Evolutionary conservation across 2,113 vertebrate species (phyloP).

Genomic region (Eclectus roratus): DNA sequence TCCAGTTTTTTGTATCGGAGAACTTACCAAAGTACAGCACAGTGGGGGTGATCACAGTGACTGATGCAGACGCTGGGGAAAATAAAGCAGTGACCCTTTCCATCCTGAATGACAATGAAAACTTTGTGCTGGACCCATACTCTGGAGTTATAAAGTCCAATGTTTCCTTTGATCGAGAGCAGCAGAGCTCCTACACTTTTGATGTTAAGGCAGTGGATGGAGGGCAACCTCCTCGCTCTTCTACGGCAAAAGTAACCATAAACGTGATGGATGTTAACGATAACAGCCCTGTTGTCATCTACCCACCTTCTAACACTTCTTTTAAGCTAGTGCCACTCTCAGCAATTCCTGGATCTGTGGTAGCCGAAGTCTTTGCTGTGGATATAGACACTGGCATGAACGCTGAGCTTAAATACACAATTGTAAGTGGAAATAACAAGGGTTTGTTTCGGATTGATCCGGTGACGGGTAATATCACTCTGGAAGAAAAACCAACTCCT

Average conservation of each 20-base stretch:
- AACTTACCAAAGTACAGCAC: slow-evolving; percentile 98
- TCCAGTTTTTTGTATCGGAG: slow-evolving; percentile 98
- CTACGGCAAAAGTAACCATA: slow-evolving; percentile 97
- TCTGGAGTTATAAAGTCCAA: slow-evolving; percentile 98
- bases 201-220: slow-evolving; percentile 94
- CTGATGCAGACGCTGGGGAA: slow-evolving; percentile 93
- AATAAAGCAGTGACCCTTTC: slow-evolving; percentile 95
- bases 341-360: slow-evolving; percentile 94
- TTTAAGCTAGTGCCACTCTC: slow-evolving; percentile 96
- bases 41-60: slow-evolving; percentile 96
- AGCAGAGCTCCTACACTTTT: slow-evolving; percentile 97
- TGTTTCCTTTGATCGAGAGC: slow-evolving; percentile 96
- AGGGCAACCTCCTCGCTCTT: slow-evolving; percentile 91
- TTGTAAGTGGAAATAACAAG: slow-evolving; percentile 94
- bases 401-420: slow-evolving; percentile 94
- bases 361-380: slow-evolving; percentile 96
- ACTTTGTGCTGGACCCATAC: slow-evolving; percentile 94
- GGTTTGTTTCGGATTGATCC: slow-evolving; percentile 97
- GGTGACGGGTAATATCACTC: slow-evolving; percentile 95
- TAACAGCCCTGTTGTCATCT: slow-evolving; percentile 95
- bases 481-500: slow-evolving; percentile 90
- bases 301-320: slow-evolving; percentile 94
- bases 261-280: slow-evolving; percentile 99
- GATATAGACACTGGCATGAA: slow-evolving; percentile 98
- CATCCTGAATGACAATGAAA: slow-evolving; percentile 94